Evolutionary conservation across 2,797 vertebrate species (phyloP), one percentile per base, ranked within the genome.

Genomic region (Aphelocoma californica): DNA sequence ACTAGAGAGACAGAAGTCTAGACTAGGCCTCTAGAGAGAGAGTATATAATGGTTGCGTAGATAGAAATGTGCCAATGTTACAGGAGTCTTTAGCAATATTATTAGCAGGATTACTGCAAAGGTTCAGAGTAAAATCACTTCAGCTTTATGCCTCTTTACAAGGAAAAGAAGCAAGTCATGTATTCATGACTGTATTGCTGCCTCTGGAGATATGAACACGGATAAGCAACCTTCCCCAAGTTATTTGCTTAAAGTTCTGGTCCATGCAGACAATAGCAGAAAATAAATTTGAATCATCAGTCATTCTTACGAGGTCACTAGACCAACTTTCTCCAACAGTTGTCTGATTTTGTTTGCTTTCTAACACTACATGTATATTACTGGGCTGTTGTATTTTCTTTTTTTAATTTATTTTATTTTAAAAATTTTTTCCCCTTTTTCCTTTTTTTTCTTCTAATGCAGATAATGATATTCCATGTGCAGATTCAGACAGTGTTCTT

Each of bases 401-500:
- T 32, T 29, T 51, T 31, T 38, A 32, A 3, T 53, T 51, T 34
- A 9, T 66, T 29, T 29, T 57, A 6, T 29, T 44, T 12, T 0
- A 10, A 44, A 44, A 18, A 51, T 23, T 65, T 58, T 48, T 96
- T 96, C 47, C 32, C 21, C 4, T 58, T 57, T 12, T 34, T 47
- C 29, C 16, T 6, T 36, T 66, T 28, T 32, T 70, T 54, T 36
- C 72, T 83, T 78, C 56, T 92, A 89, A 95, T 96, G 65, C 95
- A 97, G 97, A 96, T 36, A 90, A 50, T 28, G 93, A 92, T 28
- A 65, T 36, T 79, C 57, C 57, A 32, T 69, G 61, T 73, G 78
- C 94, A 86, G 97, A 97, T 91, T 95, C 91, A 14, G 97, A 96
- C 79, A 97, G 95, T 2, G 2, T 74, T 82, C 69, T 75, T 32